Evolutionary conservation across 2,797 vertebrate genomes (phyloP), one percentile per base, ranked within the genome.

Genomic region (Euphonia xanthogaster): DNA sequence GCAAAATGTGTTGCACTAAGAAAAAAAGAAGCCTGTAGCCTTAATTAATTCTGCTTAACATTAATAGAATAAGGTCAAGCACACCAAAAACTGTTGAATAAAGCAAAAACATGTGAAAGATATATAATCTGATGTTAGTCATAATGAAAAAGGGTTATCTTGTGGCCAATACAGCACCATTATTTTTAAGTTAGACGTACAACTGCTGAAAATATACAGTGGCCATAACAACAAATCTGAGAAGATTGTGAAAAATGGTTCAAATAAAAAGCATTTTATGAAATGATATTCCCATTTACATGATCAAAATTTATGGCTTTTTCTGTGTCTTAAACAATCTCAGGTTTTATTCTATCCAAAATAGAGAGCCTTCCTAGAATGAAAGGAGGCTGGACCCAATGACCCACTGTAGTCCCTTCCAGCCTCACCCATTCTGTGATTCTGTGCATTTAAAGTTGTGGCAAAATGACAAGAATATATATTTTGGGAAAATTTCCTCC

Each of bases 51-150:
- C 88, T 97, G 75, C 86, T 95, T 97, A 95, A 91, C 97, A 71
- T 97, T 97, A 98, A 96, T 97, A 97, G 96, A 96, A 89, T 96
- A 97, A 97, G 96, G 97, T 97, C 95, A 97, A 62, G 76, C 88
- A 86, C 93, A 95, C 83, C 86, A 94, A 97, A 97, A 98, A 97
- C 62, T 98, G 97, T 98, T 98, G 97, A 97, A 97, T 97, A 97
- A 98, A 97, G 97, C 97, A 97, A 97, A 98, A 98, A 91, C 0
- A 13, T 30, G n/a, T 88, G 97, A 88, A 96, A 97, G 96, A 98
- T 97, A 97, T 96, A 97, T 93, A 95, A 87, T 93, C 88, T 79
- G 78, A 78, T 97, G 94, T 97, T 97, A 95, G 78, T 98, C 88
- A 97, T 97, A 93, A 97, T 96, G 97, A 97, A 97, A 93, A 96